Base-by-base conservation (phyloP, 2,888 invertebrate species). In the Cephus runcator region DNA sequence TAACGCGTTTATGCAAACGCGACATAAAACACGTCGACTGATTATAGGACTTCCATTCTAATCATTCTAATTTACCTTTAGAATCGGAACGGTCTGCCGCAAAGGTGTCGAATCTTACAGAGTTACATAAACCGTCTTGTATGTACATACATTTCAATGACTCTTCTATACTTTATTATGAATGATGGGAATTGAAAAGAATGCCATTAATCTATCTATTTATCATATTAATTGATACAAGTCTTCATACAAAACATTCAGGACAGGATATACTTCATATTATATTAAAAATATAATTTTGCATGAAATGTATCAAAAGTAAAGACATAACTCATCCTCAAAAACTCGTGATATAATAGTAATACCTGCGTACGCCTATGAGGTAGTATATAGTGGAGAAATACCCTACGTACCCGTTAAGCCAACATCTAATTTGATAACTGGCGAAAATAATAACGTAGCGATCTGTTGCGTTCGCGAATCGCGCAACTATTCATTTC, bases 361-460 rank as follows among this genome's bases (percentile, higher is more conserved):
- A 75, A 69, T 68, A 33, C 30, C 34, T 84, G 82, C 78, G 76
- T 86, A 87, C 87, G 87, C 85, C 86, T 83, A 87, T 87, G 85
- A 80, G 73, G 69, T 76, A 78, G 77, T 82, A 79, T 80, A 79
- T 31, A 75, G 78, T 78, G 78, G 81, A 83, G 76, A 76, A 81
- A 75, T 79, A 80, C 56, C 40, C 79, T 83, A 84, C 86, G 83
- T 85, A 86, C 82, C 85, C 82, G 87, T 87, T 87, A 87, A 88
- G 88, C 87, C 87, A 89, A 88, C 87, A 88, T 87, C 86, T 88
- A 88, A 89, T 89, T 89, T 86, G 89, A 89, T 89, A 89, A 88
- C 86, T 87, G 86, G 84, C 83, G 87, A 87, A 89, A 88, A 88
- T 89, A 88, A 89, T 88, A 87, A 86, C 83, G 84, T 86, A 81